phyloP scores from a whole-genome alignment of 1,140 invertebrate species.

The Bilobella aurantiaca region DNA sequence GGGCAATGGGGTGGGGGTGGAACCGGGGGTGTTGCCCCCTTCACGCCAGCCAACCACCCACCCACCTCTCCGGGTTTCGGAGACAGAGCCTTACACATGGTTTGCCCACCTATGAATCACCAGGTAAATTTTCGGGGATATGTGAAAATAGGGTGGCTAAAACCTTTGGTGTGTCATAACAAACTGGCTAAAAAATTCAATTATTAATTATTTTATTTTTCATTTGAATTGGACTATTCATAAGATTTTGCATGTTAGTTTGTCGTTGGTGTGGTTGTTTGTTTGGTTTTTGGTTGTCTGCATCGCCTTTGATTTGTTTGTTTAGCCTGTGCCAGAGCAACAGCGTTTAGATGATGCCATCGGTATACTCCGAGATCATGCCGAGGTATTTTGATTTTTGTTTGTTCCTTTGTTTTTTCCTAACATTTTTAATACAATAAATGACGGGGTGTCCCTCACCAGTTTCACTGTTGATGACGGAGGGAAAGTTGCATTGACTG shows the following conservation, averaged over 20 bases:
- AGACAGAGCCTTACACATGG: slow-evolving; percentile 36
- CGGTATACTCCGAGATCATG: slow-evolving; percentile 73
- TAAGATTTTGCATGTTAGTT: background rate
- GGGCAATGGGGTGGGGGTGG: slow-evolving; percentile 32
- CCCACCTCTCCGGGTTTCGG: slow-evolving; percentile 40
- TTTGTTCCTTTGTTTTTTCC: too few species aligned
- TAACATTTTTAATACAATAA: too few species aligned
- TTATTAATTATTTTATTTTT: too few species aligned
- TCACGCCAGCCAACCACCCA: slow-evolving; percentile 42
- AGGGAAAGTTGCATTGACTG: too few species aligned
- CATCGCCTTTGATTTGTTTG: slow-evolving; percentile 21
- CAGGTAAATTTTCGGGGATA: background rate
- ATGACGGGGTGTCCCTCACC: too few species aligned
- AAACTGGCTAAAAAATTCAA: too few species aligned
- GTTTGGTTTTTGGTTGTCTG: slow-evolving; percentile 31
- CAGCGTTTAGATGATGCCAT: slow-evolving; percentile 79
- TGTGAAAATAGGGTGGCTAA: too few species aligned
- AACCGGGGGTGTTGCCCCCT: slow-evolving; percentile 27
- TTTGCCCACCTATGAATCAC: too few species aligned
- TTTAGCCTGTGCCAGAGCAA: slow-evolving; percentile 46
- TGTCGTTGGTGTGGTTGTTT: slow-evolving; percentile 35
- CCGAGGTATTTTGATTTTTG: slow-evolving; percentile 46
- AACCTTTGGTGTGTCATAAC: too few species aligned
- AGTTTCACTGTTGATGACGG: too few species aligned
- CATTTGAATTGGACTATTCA: too few species aligned